Percentiles rank a stretch among this genome's conserved stretches.
Conservation (phyloP, 2,113 vertebrate genomes). For the Eira barbara region DNA sequence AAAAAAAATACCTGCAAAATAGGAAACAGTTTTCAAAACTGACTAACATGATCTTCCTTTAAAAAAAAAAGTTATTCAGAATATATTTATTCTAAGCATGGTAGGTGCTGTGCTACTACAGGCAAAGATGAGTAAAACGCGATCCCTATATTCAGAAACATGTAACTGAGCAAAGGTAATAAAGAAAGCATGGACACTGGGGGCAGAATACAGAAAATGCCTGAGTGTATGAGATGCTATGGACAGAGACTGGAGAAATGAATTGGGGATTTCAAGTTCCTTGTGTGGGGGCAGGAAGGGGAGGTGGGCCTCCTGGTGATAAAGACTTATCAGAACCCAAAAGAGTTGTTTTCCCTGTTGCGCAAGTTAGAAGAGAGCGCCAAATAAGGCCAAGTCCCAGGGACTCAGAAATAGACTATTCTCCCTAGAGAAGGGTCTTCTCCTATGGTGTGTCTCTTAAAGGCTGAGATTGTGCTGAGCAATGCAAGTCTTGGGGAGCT, state of each 20-base stretch:
- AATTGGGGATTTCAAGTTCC: neutral
- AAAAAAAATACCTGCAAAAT: neutral
- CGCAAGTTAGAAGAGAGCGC: neutral
- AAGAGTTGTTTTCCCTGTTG: neutral
- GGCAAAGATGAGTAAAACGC: neutral
- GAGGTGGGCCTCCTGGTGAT: neutral
- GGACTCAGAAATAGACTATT: slow-evolving; percentile 10
- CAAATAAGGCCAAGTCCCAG: slow-evolving; percentile 21
- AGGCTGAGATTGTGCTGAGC: slow-evolving; percentile 6
- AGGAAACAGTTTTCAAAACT: neutral
- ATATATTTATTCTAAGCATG: neutral
- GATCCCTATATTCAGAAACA: neutral
- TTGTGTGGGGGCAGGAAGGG: neutral
- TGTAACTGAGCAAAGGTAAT: neutral
- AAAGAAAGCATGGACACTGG: neutral
- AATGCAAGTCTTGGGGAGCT: neutral
- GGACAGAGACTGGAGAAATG: neutral
- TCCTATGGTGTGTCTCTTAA: neutral
- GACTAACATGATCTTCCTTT: neutral
- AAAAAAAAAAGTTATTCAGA: neutral
- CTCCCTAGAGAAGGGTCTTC: slow-evolving; percentile 34
- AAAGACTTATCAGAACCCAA: neutral
- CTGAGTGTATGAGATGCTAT: neutral
- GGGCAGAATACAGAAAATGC: neutral
- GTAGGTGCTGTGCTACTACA: neutral